Percentiles rank a stretch among this genome's conserved stretches.
These are phyloP conservation scores for Nymphalis polychloros DNA, from an alignment of 2,888 invertebrate genomes.

Conservation along the genomic window DNA sequence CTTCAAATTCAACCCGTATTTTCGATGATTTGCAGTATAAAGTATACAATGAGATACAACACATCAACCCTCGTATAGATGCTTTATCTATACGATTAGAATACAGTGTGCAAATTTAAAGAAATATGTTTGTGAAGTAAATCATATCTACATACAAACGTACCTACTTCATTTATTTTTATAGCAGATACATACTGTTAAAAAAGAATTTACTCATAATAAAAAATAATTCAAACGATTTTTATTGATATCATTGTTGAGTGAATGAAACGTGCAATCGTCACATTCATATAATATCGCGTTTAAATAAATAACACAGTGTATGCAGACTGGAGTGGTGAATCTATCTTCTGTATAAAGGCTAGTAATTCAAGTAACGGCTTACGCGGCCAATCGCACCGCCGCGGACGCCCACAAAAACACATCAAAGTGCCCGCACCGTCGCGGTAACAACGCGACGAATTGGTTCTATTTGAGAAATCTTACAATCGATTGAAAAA, in stretches of 20 bases:
- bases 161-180: too few species aligned
- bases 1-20: constrained; percentile 51
- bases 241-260: too few species aligned
- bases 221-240: too few species aligned
- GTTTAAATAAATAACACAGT: neutral
- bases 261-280: too few species aligned
- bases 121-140: too few species aligned
- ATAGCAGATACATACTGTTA: too few species aligned
- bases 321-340: constrained; percentile 21
- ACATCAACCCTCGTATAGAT: constrained; percentile 14
- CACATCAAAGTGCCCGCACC: constrained; percentile 72
- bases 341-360: constrained; percentile 37
- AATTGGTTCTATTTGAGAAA: constrained; percentile 74
- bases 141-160: too few species aligned
- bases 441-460: constrained; percentile 71
- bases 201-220: too few species aligned
- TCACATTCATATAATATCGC: too few species aligned
- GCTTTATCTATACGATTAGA: neutral
- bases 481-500: constrained; percentile 66
- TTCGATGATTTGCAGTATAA: constrained; percentile 65
- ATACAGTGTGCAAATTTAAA: neutral
- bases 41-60: constrained; percentile 32
- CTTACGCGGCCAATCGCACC: constrained; percentile 59
- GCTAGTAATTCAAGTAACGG: constrained; percentile 45
- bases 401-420: constrained; percentile 62